Evolutionary conservation across 92 coral and sea anemone species (phyloP), one percentile per base, ranked within the genome.

Genomic region (Pocillopora meandrina): DNA sequence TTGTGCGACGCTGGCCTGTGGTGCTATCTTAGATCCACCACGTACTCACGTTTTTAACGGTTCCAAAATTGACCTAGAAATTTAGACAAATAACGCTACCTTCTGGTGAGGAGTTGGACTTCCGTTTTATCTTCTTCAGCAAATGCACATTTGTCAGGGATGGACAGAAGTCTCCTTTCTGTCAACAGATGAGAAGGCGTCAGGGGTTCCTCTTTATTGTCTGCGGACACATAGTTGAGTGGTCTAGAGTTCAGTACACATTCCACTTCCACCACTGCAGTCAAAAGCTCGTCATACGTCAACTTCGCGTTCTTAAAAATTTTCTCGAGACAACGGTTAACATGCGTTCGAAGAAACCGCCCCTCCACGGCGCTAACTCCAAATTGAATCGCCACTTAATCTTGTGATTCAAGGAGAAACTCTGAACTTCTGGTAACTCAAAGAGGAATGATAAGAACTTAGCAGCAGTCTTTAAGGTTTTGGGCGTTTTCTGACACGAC

Each of bases 311-410:
- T 65, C 33, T n/a, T n/a, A 3, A 65, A 65, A 15, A 8, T 65
- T 4, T 65, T 65, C 70, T 65, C 23, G 31, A 65, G 70, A 21
- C 70, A 65, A 1, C 70, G 31, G 2, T 65, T 65, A n/a, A 65
- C 70, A 65, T 65, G 70, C 18, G 70, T 10, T 81, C 82, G 61
- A 81, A 87, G 56, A 87, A 80, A 31, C 82, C 77, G 14, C 90
- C 78, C 87, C 82, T 75, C 76, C 82, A 87, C 18, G 86, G 86
- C 71, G 78, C 77, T 36, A 9, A 23, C 42, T 64, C 57, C 9
- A 57, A 65, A 72, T 87, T 81, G 62, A 82, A 68, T 61, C 75
- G 57, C 77, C 82, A 62, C 12, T 59, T 59, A 12, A 33, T 26
- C 31, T 26, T 26, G 31, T 26, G 31, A 26, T 26, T 26, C 31